These are phyloP conservation scores for Exocentrus adspersus DNA, from an alignment of 2,888 invertebrate species.

Conservation along the genomic window DNA sequence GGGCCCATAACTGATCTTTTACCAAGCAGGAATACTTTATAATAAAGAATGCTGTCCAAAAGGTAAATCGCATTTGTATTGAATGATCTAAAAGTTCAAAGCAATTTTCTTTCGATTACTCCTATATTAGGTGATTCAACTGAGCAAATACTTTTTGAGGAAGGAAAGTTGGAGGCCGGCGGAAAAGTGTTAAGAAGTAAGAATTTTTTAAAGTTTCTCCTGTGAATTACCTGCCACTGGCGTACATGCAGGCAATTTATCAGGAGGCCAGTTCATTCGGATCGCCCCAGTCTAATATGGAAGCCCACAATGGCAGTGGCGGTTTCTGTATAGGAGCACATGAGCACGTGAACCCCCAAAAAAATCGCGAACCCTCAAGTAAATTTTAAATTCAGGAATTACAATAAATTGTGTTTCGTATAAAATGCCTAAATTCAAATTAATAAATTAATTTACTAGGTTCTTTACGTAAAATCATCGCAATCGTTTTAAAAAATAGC, in stretches of 20 bases:
- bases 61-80: slow-evolving; percentile 55
- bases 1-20: not conserved
- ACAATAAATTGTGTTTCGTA: no score
- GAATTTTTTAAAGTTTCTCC: slow-evolving; percentile 60
- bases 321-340: no score
- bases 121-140: slow-evolving; percentile 59
- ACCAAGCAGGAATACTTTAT: slow-evolving; percentile 20
- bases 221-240: slow-evolving; percentile 70
- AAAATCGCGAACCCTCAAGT: no score
- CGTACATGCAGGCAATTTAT: slow-evolving; percentile 73
- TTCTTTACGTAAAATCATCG: no score
- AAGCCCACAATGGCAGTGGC: no score
- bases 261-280: slow-evolving; percentile 57
- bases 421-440: no score
- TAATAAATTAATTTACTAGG: no score
- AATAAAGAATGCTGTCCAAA: slow-evolving; percentile 49
- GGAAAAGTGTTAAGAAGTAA: slow-evolving; percentile 61
- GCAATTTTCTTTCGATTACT: slow-evolving; percentile 61
- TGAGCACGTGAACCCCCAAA: no score
- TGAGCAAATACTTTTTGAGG: slow-evolving; percentile 56
- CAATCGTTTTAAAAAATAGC: no score
- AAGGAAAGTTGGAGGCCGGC: slow-evolving; percentile 45
- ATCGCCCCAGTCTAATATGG: slow-evolving; percentile 47
- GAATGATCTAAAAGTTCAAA: slow-evolving; percentile 56
- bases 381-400: no score